Evolutionary conservation across 2,888 invertebrate genomes (phyloP), one percentile per base, ranked within the genome.

Genomic region (Sialis fuliginosa): DNA sequence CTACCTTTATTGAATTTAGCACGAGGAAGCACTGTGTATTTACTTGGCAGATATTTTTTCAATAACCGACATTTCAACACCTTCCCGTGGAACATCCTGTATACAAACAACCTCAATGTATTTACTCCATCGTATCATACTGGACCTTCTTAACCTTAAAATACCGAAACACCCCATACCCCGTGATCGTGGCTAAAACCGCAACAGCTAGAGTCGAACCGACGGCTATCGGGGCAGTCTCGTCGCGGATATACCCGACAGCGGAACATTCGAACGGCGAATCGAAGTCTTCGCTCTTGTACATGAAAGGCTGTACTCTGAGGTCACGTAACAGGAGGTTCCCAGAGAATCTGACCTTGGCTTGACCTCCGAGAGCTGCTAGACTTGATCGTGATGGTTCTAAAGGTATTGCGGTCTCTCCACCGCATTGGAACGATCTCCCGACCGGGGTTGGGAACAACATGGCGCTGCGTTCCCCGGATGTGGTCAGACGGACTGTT

Each of bases 131-230:
- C 8, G 86, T 87, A 60, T 88, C 88, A 60, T 91, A 91, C 59
- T 90, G 87, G 2, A 90, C 86, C 64, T 89, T 89, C 68, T 89
- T 89, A 43, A 89, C 77, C 64, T 88, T 87, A 61, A 88, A 75
- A 60, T 90, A 87, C 56, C 89, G 79, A 70, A 77, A 87, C 48
- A 85, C 76, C 0, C 87, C 88, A 59, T 92, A 92, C 0, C 86
- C 89, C 3, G 84, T 75, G 22, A 92, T 74, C 0, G 86, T 90
- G 10, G 81, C 71, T 1, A 90, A 71, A 0, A 88, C 85, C 2
- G 85, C 83, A 32, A 87, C 74, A 1, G 90, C 89, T 33, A 91
- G 63, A 0, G 87, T 83, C 2, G 87, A 85, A 1, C 89, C 89
- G 39, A 91, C 77, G 39, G 88, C 76, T 7, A 89, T 72, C 0